Evolutionary conservation across 1,140 invertebrate species (phyloP), one percentile per base, ranked within the genome.

Genomic region (Euschistus heros): DNA sequence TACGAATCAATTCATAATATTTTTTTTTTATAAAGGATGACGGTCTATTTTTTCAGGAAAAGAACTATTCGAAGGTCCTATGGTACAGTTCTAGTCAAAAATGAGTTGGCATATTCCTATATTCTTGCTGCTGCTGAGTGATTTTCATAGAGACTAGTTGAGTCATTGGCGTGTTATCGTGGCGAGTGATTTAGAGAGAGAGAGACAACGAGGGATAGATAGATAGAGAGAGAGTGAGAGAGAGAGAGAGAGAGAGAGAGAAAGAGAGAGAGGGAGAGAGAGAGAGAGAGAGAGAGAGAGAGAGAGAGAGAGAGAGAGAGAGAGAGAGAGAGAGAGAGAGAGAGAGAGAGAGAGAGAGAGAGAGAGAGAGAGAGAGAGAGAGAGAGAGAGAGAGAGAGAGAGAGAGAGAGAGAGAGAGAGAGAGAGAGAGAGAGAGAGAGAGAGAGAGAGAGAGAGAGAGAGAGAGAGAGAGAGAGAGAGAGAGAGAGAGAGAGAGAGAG

Each of bases 341-440:
- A 68, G 50, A 67, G 67, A 67, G 67, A 54, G 57, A 24, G 60
- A 57, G 67, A 62, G 68, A 55, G 30, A 65, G 63, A 63, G 68
- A 65, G 62, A 20, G 62, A 64, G 61, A 67, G 68, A 67, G 65
- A 33, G 27, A 33, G 20, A 42, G 30, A 46, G 20, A 61, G 44
- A 46, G 55, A 65, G 66, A 68, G 52, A 42, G 68, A 42, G 61
- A 62, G 24, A 63, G 62, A 64, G 61, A 67, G 65, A 67, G 62
- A 60, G 37, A 70, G 63, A 64, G 66, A 47, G 61, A 24, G 20
- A 44, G 69, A 64, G 65, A 69, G 70, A 68, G 68, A 72, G 42
- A 24, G 46, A 44, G 30, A 18, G 30, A 37, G 57, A 22, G 24
- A 17, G 24, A 13, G 2, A 24, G 44, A 44, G 26, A 46, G 27